phyloP scores from a whole-genome alignment of 2,888 invertebrate species.

The Belgica antarctica region DNA sequence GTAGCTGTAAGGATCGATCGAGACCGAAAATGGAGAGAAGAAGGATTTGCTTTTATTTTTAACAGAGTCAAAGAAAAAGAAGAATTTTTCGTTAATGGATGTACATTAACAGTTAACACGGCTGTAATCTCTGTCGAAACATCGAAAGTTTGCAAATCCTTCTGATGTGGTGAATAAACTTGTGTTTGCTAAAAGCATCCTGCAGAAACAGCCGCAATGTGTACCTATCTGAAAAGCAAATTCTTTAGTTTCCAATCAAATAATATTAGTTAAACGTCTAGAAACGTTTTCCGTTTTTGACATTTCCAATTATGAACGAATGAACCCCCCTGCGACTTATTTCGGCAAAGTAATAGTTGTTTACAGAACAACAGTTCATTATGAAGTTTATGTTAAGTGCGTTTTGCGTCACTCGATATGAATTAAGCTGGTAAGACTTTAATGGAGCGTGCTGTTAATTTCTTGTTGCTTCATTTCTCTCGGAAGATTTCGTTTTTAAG shows the following conservation, averaged over 20 bases:
- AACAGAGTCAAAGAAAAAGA: background rate
- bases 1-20: background rate
- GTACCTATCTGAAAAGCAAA: background rate
- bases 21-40: background rate
- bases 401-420: no score
- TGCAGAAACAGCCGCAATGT: background rate
- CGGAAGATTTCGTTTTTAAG: background rate
- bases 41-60: conserved; percentile 3
- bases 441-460: background rate
- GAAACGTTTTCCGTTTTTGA: conserved; percentile 6
- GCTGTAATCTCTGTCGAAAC: background rate
- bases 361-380: conserved; percentile 2
- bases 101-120: conserved; percentile 4
- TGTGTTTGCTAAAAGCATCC: conserved; percentile 4
- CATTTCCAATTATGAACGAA: conserved; percentile 8
- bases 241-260: background rate
- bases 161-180: conserved; percentile 6
- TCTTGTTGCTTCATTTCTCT: background rate
- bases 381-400: background rate
- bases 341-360: conserved; percentile 25
- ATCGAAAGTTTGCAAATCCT: background rate
- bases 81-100: conserved; percentile 17
- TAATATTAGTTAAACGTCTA: conserved; percentile 13
- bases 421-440: background rate
- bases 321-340: background rate